Base-by-base conservation (phyloP, 2,888 invertebrate genomes). In the Lochmaea crataegi region DNA sequence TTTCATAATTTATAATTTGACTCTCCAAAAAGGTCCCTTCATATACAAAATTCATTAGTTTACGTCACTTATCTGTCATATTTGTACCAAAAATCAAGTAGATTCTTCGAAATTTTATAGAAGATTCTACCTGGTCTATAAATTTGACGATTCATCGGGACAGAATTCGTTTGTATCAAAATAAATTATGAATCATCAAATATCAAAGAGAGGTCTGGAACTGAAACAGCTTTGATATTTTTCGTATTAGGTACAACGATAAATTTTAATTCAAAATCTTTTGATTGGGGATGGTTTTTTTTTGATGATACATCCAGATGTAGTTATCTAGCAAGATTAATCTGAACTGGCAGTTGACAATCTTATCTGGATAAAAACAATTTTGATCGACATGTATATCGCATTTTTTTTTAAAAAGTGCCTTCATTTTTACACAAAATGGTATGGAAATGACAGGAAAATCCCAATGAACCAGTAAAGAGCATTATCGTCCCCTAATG, bases 121-220 rank as follows among this genome's bases (percentile, higher is more conserved):
- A n/a, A n/a, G 1, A 51, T 10, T 7, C 1, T 53, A 18, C n/a
- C 53, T 18, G 53, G 53, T 53, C 9, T 53, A 53, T 53, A 53
- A 7, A 16, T 18, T 6, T 51, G 58, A 67, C 7, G 48, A 3
- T 60, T 63, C 51, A 45, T 53, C 53, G 26, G 18, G 38, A 38
- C 16, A 18, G 69, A 53, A 38, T 69, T 61, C 70, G 32, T 64
- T 64, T 56, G 26, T 57, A 70, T 70, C 18, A 53, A 68, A 61
- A 66, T 65, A 70, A 69, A 72, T 72, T 72, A 68, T 72, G 65
- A 57, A 68, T 68, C 68, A 56, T 72, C 58, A 64, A 68, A 68
- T 68, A 72, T 66, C 66, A 67, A 66, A 72, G 72, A 67, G 72
- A 64, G 63, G 38, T 12, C 67, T 22, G 56, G 60, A 58, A 66